These are phyloP conservation scores for Melanotaenia parkinsoni DNA, from an alignment of 2,797 vertebrate species.

Conservation along the genomic window DNA sequence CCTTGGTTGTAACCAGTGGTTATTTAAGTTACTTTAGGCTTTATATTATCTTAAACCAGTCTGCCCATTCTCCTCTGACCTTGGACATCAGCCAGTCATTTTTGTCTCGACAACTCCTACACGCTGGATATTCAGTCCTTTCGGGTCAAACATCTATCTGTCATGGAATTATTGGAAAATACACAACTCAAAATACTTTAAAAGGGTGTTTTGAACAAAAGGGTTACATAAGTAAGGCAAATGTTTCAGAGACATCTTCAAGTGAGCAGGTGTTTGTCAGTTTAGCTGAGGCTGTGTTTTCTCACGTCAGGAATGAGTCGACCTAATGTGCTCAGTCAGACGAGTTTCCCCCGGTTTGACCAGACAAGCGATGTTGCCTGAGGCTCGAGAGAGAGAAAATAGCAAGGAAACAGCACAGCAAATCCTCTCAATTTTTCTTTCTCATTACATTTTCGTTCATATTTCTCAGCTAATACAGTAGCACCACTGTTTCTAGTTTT, in stretches of 20 bases:
- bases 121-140: conserved; percentile 24
- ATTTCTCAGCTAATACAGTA: background rate
- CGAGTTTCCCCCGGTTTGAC: conserved; percentile 62
- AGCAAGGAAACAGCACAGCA: conserved; percentile 10
- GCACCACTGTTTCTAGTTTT: background rate
- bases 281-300: conserved; percentile 49
- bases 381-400: conserved; percentile 23
- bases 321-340: conserved; percentile 69
- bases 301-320: conserved; percentile 76
- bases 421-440: background rate
- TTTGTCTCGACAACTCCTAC: too few species aligned
- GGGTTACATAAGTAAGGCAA: background rate
- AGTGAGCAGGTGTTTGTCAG: conserved; percentile 22
- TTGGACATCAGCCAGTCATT: too few species aligned
- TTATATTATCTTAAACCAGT: too few species aligned
- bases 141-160: conserved; percentile 30
- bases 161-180: conserved; percentile 11
- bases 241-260: conserved; percentile 14
- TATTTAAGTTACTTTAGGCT: too few species aligned
- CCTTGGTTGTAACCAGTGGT: too few species aligned
- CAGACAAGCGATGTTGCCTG: conserved; percentile 51
- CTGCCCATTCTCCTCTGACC: background rate
- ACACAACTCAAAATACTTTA: background rate
- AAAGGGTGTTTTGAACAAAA: background rate
- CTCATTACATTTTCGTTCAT: background rate